A percentile compares a stretch with the other conserved stretches of the same genome.
Evolutionary conservation across 2,113 vertebrate species (phyloP).

Genomic region (Cyanistes caeruleus): DNA sequence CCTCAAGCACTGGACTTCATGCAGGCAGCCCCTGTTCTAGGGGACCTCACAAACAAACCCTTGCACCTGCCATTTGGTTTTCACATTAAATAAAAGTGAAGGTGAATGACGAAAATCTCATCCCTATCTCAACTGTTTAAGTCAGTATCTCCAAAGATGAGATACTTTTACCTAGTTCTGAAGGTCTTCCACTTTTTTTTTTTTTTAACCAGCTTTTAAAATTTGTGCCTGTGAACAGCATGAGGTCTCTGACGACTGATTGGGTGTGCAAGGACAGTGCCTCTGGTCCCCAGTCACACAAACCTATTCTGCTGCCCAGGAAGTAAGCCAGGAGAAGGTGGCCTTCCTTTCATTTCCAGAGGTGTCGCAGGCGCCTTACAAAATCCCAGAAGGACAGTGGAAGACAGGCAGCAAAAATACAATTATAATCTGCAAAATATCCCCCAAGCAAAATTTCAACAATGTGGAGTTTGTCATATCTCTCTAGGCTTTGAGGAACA

Average conservation of each 20-base stretch:
- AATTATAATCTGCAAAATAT: not conserved
- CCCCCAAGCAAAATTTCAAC: not conserved
- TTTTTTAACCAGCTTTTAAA: not conserved
- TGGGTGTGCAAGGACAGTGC: not conserved
- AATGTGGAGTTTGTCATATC: not conserved
- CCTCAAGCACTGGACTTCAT: fast-evolving
- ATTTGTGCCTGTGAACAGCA: not conserved
- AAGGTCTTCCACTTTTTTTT: not conserved
- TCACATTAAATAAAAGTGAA: not conserved
- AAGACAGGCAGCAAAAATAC: not conserved
- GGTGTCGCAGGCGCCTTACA: not conserved
- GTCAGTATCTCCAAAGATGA: not conserved
- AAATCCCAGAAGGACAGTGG: not conserved
- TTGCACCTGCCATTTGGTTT: not conserved
- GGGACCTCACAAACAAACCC: not conserved
- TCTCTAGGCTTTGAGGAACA: not conserved
- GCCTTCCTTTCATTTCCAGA: not conserved
- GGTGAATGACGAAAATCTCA: not conserved
- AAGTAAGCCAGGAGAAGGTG: not conserved
- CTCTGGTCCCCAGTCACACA: not conserved
- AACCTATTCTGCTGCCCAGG: not conserved
- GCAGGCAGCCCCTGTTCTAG: not conserved
- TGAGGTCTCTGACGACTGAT: not conserved
- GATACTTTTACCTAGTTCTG: not conserved
- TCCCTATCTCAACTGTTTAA: not conserved